phyloP scores from a whole-genome alignment of 1,140 invertebrate genomes.

The Drosophila kurseongensis region DNA sequence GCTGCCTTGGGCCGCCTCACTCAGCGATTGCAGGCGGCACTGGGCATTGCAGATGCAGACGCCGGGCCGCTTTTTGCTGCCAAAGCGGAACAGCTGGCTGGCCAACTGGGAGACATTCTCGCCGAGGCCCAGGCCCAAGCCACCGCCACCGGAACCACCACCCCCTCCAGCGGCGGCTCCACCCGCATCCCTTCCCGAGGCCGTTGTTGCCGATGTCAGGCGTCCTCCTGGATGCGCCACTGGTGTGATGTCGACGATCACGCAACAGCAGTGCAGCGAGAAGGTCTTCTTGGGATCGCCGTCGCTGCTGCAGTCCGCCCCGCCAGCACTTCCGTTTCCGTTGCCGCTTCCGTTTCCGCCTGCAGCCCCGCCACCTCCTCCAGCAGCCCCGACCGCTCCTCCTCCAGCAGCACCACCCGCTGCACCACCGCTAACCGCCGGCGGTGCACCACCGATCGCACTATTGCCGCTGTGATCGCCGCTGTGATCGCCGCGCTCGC shows the following conservation, averaged over 20 bases:
- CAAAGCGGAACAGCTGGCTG: constrained; percentile 81
- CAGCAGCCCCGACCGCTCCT: constrained; percentile 2
- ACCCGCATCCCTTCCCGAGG: constrained; percentile 83
- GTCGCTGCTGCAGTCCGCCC: constrained; percentile 45
- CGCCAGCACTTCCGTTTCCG: constrained; percentile 31
- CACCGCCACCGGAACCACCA: constrained; percentile 77
- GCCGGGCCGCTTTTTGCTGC: constrained; percentile 75
- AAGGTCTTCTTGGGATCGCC: constrained; percentile 82
- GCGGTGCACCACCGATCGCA: constrained; percentile 36
- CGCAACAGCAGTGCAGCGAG: constrained; percentile 85
- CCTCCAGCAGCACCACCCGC: constrained; percentile 4
- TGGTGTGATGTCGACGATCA: constrained; percentile 85
- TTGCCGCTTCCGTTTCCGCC: constrained; percentile 1
- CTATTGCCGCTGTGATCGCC: constrained; percentile 49
- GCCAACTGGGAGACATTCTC: constrained; percentile 82
- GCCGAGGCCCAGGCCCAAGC: constrained; percentile 76
- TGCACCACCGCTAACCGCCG: constrained; percentile 23
- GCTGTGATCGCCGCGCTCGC: constrained; percentile 55
- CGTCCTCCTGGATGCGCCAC: constrained; percentile 80
- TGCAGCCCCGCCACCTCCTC: constrained; percentile 9
- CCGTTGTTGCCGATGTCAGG: constrained; percentile 84
- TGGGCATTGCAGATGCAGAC: constrained; percentile 84
- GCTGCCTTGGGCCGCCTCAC: constrained; percentile 42
- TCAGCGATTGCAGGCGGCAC: constrained; percentile 73
- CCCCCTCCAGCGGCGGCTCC: constrained; percentile 72